Evolutionary conservation across 2,113 vertebrate genomes (phyloP).

Genomic region (Bubo blakistoni): DNA sequence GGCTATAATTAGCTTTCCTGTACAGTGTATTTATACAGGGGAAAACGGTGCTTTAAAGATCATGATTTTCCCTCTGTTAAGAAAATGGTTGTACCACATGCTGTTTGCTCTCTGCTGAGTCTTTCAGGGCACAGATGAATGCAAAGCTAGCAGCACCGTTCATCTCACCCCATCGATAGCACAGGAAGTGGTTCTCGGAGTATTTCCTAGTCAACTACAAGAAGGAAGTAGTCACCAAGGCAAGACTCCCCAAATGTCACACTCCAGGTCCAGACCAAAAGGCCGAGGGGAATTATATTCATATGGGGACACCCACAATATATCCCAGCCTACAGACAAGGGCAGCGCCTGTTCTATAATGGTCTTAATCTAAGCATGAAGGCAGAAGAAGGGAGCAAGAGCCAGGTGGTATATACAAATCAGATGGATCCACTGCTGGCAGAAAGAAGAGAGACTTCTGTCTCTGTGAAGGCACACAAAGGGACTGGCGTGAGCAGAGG

Average conservation of each 20-base stretch:
- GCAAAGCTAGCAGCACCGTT: not conserved
- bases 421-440: not conserved
- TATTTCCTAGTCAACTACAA: constrained; percentile 1
- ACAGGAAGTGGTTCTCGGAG: constrained; percentile 16
- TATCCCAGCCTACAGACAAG: not conserved
- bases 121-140: not conserved
- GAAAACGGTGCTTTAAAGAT: not conserved
- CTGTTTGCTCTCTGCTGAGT: not conserved
- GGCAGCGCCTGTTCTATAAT: not conserved
- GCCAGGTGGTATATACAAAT: not conserved
- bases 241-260: not conserved
- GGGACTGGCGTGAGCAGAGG: not conserved
- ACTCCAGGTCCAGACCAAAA: not conserved
- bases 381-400: not conserved
- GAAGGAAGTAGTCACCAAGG: not conserved
- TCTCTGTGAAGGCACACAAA: not conserved
- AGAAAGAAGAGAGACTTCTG: not conserved
- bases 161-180: not conserved
- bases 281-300: not conserved
- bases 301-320: not conserved
- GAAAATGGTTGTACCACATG: not conserved
- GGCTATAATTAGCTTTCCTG: constrained; percentile 12
- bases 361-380: not conserved
- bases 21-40: not conserved
- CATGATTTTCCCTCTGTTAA: not conserved